A percentile compares a stretch with the other conserved stretches of the same genome.
Conservation (phyloP, 2,113 vertebrate species). For the Chionodraco myersi region DNA sequence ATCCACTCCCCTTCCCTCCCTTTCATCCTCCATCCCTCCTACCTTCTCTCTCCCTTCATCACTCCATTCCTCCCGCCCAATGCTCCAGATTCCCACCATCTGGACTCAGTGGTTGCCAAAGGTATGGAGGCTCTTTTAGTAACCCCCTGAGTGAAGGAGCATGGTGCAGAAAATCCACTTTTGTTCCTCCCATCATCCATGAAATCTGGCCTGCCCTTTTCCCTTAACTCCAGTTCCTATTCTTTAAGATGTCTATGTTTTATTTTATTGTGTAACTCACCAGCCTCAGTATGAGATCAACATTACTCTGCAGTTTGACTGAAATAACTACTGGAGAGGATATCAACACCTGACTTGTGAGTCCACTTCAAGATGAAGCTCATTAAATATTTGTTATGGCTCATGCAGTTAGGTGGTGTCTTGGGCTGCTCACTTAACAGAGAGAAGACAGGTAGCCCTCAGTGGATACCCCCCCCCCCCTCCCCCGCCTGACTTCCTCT, state of each 20-base stretch:
- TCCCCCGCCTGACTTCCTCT: background rate
- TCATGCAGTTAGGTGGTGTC: background rate
- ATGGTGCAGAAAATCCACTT: constrained; percentile 76
- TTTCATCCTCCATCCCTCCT: constrained; percentile 62
- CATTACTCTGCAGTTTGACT: constrained; percentile 4
- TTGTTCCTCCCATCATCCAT: constrained; percentile 69
- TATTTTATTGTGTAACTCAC: constrained; percentile 34
- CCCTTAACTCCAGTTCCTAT: constrained; percentile 42
- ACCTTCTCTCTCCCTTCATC: constrained; percentile 20
- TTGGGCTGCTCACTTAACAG: constrained; percentile 28
- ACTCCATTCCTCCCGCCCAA: constrained; percentile 56
- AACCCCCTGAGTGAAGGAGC: constrained; percentile 65
- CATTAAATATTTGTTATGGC: constrained; percentile 51
- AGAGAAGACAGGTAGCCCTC: constrained; percentile 33
- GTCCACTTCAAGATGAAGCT: constrained; percentile 13
- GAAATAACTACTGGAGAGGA: constrained; percentile 23
- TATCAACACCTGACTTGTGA: background rate
- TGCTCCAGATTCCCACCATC: constrained; percentile 82
- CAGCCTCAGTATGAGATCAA: constrained; percentile 11
- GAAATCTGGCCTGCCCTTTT: constrained; percentile 59
- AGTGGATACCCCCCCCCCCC: background rate
- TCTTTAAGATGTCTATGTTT: constrained; percentile 34
- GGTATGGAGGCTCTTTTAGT: constrained; percentile 74
- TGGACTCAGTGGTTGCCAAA: constrained; percentile 80
- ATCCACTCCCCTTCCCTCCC: constrained; percentile 36